Conservation (phyloP, 2,113 vertebrate species). For the Thryonomys swinderianus region DNA sequence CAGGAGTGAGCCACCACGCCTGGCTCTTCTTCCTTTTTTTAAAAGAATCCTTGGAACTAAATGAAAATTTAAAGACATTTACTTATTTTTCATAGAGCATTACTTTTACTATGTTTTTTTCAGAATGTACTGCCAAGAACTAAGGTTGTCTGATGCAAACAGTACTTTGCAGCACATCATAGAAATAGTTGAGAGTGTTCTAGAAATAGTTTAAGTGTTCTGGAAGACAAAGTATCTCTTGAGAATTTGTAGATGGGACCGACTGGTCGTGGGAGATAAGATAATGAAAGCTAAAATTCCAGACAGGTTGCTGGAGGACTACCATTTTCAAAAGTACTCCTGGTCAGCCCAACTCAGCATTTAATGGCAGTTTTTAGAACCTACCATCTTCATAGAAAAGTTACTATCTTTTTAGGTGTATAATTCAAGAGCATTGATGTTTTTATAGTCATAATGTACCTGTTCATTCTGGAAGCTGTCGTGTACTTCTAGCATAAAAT, state of each 20-base stretch:
- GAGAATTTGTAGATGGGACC: background rate
- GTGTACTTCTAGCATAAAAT: conserved; percentile 42
- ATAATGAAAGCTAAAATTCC: conserved; percentile 36
- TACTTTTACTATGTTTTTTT: conserved; percentile 55
- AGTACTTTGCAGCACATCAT: background rate
- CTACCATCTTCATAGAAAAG: background rate
- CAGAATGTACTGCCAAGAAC: background rate
- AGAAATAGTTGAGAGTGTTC: conserved; percentile 30
- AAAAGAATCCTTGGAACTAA: background rate
- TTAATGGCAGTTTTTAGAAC: background rate
- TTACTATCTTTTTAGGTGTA: conserved; percentile 27
- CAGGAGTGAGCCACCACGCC: too few species aligned
- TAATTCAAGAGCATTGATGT: conserved; percentile 1
- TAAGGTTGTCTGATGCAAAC: background rate
- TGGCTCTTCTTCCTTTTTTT: too few species aligned
- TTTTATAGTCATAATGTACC: background rate
- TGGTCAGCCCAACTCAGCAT: background rate
- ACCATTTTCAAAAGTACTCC: background rate
- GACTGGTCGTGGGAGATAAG: background rate
- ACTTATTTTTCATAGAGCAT: conserved; percentile 39
- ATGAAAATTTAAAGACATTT: conserved; percentile 48
- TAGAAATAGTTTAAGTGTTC: conserved; percentile 43
- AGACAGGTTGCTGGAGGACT: background rate
- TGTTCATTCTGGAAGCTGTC: background rate
- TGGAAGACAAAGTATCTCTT: conserved; percentile 40